These are phyloP conservation scores for Nesogale talazaci DNA, from an alignment of 2,113 vertebrate species.

Conservation along the genomic window DNA sequence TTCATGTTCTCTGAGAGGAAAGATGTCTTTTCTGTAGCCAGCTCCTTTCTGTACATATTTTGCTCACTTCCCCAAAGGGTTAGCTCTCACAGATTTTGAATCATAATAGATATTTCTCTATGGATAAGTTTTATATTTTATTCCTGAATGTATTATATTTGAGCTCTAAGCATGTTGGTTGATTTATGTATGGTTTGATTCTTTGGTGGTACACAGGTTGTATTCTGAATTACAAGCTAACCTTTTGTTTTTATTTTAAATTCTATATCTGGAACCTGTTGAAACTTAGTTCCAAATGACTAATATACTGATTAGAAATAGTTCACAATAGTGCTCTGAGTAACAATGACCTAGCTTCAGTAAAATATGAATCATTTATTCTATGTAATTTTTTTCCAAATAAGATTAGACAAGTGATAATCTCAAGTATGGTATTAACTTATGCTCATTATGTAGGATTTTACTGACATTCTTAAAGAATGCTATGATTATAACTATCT, in stretches of 20 bases:
- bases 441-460: constrained; percentile 14
- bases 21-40: not conserved
- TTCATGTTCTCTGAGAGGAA: not conserved
- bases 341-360: not conserved
- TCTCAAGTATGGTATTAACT: not conserved
- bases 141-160: not conserved
- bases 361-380: not conserved
- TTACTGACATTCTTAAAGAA: constrained; percentile 54
- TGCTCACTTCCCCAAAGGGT: not conserved
- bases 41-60: not conserved
- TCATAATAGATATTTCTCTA: not conserved
- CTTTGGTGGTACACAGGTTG: not conserved
- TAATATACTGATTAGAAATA: not conserved
- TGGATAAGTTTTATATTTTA: not conserved
- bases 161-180: not conserved
- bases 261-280: not conserved
- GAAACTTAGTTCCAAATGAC: not conserved
- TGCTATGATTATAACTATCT: constrained; percentile 47
- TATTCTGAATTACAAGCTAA: not conserved
- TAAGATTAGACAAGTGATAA: no score
- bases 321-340: not conserved
- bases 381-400: no score
- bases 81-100: not conserved
- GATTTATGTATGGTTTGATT: not conserved
- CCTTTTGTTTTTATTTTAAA: not conserved